Percentiles rank a stretch among this genome's conserved stretches.
These are phyloP conservation scores for Danaus plexippus DNA, from an alignment of 1,140 invertebrate genomes.

Conservation along the genomic window DNA sequence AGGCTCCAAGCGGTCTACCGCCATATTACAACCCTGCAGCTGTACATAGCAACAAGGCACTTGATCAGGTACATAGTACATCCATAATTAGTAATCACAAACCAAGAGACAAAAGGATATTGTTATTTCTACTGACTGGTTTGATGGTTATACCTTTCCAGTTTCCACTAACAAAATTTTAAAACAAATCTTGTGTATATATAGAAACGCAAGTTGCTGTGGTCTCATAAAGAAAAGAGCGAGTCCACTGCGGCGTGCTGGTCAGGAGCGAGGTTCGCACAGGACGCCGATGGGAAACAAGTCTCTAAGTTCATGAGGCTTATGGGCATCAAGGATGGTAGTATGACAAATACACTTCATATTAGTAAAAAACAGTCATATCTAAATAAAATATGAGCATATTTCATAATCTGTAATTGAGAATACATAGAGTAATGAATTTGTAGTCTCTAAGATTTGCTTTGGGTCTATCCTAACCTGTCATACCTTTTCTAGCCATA, in stretches of 20 bases:
- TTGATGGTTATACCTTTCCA: neutral
- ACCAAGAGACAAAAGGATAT: conserved; percentile 6
- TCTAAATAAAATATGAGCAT: no score
- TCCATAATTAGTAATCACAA: neutral
- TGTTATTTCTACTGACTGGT: neutral
- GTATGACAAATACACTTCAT: conserved; percentile 21
- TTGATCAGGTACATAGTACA: conserved; percentile 74
- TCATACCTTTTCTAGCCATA: no score
- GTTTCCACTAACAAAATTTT: neutral
- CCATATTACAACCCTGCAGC: conserved; percentile 89
- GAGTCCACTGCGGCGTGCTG: conserved; percentile 74
- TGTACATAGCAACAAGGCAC: conserved; percentile 86
- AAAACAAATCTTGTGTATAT: conserved; percentile 34
- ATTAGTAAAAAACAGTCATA: no score
- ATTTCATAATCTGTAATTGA: no score
- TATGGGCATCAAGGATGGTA: conserved; percentile 91
- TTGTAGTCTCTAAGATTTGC: no score
- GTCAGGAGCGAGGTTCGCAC: conserved; percentile 87
- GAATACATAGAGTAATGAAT: no score
- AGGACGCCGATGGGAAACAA: conserved; percentile 91
- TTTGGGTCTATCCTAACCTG: no score
- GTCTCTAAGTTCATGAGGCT: conserved; percentile 95
- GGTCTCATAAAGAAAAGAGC: conserved; percentile 80
- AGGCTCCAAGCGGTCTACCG: conserved; percentile 66
- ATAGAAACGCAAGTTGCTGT: conserved; percentile 91